Conservation (phyloP, 2,113 vertebrate genomes). For the Bos indicus region DNA sequence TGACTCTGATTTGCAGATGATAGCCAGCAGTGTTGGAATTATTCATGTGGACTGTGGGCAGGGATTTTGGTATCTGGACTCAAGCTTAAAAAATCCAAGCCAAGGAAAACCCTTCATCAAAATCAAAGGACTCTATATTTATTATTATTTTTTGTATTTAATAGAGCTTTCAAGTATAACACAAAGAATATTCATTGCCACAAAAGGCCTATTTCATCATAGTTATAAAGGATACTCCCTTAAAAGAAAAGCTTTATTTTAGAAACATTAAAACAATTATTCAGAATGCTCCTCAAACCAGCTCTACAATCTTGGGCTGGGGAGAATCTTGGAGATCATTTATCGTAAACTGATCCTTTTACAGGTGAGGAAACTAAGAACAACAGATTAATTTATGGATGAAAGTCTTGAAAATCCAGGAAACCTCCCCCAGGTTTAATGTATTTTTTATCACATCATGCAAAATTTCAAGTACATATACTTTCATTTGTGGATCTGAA, state of each 20-base stretch:
- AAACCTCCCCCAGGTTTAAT: background rate
- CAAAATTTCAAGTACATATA: background rate
- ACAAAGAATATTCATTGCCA: background rate
- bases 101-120: conserved; percentile 39
- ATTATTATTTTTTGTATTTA: conserved; percentile 18
- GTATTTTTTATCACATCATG: background rate
- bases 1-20: conserved; percentile 11
- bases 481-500: background rate
- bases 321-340: background rate
- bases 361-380: background rate
- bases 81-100: background rate
- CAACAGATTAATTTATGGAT: background rate
- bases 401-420: background rate
- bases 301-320: background rate
- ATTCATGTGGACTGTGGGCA: conserved; percentile 1
- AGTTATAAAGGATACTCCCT: background rate
- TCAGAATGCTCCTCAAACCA: background rate
- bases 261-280: conserved; percentile 1
- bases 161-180: conserved; percentile 29
- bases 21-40: conserved; percentile 7
- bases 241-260: background rate
- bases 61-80: conserved; percentile 24
- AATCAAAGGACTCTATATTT: background rate
- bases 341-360: background rate
- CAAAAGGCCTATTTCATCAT: background rate